Conservation (phyloP, 1,140 invertebrate species). For the Heliothis subflexa region DNA sequence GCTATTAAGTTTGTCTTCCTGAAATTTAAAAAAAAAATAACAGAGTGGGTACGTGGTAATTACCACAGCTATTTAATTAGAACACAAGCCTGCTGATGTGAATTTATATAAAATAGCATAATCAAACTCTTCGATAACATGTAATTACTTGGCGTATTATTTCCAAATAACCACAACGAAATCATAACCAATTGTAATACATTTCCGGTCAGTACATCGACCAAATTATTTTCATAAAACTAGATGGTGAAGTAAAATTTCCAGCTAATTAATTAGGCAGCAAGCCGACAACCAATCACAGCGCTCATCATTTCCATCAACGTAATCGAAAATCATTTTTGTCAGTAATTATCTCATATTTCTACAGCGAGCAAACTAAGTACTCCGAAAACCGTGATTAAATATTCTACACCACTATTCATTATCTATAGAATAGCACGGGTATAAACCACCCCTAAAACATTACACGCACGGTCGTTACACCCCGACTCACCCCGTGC, state of each 20-base stretch:
- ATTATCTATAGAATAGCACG: constrained; percentile 73
- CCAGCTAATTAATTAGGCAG: constrained; percentile 40
- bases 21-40: no score
- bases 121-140: constrained; percentile 12
- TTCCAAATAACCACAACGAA: constrained; percentile 2
- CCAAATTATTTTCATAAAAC: constrained; percentile 42
- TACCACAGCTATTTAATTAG: background rate
- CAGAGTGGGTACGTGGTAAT: no score
- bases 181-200: constrained; percentile 27
- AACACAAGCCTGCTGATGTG: background rate
- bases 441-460: constrained; percentile 70
- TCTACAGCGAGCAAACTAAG: constrained; percentile 70
- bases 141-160: constrained; percentile 10
- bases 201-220: constrained; percentile 32
- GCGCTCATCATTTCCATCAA: constrained; percentile 51
- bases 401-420: constrained; percentile 84
- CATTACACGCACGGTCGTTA: constrained; percentile 78
- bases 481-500: constrained; percentile 57
- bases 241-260: constrained; percentile 32
- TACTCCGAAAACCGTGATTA: constrained; percentile 84
- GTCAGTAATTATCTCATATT: constrained; percentile 80
- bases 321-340: constrained; percentile 79
- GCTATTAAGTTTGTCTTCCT: no score
- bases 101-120: background rate
- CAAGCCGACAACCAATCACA: constrained; percentile 52